Conservation (phyloP, 2,797 vertebrate genomes). For the Liparis tanakae region DNA sequence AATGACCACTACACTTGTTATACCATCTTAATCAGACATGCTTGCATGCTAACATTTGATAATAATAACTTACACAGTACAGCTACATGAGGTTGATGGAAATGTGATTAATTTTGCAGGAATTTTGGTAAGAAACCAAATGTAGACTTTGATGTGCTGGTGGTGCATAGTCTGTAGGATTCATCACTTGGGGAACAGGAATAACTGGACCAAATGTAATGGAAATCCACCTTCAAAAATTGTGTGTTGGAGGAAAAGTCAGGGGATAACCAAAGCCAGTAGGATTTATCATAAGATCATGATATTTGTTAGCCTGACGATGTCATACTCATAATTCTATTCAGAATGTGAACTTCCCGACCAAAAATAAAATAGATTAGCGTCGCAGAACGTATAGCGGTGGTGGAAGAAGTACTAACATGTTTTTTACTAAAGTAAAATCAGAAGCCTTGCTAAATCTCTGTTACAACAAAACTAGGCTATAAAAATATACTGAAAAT, state of each 20-base stretch:
- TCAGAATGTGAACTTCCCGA: no score
- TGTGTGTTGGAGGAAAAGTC: no score
- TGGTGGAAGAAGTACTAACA: not conserved
- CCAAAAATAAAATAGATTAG: not conserved
- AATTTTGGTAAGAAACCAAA: not conserved
- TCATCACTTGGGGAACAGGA: not conserved
- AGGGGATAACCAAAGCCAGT: not conserved
- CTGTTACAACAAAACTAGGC: not conserved
- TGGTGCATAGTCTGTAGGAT: not conserved
- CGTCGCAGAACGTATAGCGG: not conserved
- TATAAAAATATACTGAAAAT: not conserved
- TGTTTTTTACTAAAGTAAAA: not conserved
- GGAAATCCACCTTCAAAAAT: not conserved
- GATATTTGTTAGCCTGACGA: no score
- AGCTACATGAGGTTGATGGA: no score
- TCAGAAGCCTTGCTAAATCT: not conserved
- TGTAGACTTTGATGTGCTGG: not conserved
- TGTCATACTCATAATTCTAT: no score
- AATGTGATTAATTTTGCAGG: no score
- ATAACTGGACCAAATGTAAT: not conserved
- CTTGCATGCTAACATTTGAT: not conserved
- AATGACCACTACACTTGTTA: no score
- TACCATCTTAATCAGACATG: not conserved
- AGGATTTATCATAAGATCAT: not conserved
- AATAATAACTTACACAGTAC: not conserved